A percentile compares a stretch with the other conserved stretches of the same genome.
These are phyloP conservation scores for Bugulina stolonifera DNA, from an alignment of 2,888 invertebrate genomes.

Conservation along the genomic window DNA sequence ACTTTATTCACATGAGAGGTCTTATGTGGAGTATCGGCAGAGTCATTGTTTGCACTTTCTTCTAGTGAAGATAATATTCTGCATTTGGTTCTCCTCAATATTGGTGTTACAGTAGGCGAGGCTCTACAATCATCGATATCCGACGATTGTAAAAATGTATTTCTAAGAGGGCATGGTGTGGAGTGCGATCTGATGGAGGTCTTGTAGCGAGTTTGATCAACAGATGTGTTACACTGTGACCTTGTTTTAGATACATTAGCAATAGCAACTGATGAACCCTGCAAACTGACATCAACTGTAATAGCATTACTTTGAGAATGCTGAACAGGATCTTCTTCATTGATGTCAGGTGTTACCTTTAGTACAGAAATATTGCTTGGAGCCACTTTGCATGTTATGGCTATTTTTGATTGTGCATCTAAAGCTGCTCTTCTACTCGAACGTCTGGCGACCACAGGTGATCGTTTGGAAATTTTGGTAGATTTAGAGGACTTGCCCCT, in stretches of 20 bases:
- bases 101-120: constrained; percentile 15
- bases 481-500: background rate
- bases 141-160: background rate
- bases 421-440: background rate
- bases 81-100: background rate
- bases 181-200: background rate
- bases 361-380: too few relatives aligned
- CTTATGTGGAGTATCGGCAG: too few relatives aligned
- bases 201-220: too few relatives aligned
- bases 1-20: too few relatives aligned
- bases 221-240: too few relatives aligned
- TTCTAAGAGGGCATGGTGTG: background rate
- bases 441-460: background rate
- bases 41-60: background rate
- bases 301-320: too few relatives aligned
- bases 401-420: background rate
- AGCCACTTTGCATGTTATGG: too few relatives aligned
- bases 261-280: too few relatives aligned
- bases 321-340: too few relatives aligned
- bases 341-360: too few relatives aligned
- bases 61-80: background rate
- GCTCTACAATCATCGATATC: background rate
- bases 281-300: too few relatives aligned
- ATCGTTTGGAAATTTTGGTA: background rate
- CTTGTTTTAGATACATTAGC: too few relatives aligned